Conservation (phyloP, 2,797 vertebrate species). For the Hylomyscus alleni region DNA sequence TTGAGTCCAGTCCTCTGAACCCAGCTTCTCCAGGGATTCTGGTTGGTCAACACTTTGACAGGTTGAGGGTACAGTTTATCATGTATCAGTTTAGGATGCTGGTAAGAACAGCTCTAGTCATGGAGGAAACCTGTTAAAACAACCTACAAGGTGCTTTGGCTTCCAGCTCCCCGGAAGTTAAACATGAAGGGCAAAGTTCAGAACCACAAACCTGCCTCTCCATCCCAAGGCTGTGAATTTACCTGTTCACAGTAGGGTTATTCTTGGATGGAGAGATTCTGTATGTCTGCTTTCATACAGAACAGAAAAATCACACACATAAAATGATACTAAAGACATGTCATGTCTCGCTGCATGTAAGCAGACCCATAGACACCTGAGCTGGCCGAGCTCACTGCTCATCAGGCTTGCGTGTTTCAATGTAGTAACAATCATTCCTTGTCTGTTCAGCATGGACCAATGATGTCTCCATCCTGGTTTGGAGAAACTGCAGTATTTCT, state of each 20-base stretch:
- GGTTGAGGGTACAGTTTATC: not conserved
- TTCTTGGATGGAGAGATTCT: not conserved
- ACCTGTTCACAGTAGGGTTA: not conserved
- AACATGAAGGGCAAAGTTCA: constrained; percentile 55
- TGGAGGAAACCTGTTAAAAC: constrained; percentile 44
- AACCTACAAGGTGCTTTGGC: constrained; percentile 51
- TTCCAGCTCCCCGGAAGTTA: constrained; percentile 64
- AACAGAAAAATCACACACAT: not conserved
- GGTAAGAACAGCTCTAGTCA: not conserved
- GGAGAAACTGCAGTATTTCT: constrained; percentile 15
- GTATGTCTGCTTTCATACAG: not conserved
- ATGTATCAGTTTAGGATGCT: not conserved
- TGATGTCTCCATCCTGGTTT: constrained; percentile 2
- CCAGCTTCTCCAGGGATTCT: constrained; percentile 19
- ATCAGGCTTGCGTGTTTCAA: not conserved
- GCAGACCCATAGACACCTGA: not conserved
- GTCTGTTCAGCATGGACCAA: not conserved
- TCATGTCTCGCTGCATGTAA: not conserved
- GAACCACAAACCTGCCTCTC: not conserved
- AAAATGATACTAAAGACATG: not conserved
- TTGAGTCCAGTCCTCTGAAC: not conserved
- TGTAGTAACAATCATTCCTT: not conserved
- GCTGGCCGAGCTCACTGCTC: not conserved
- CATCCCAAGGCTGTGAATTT: not conserved
- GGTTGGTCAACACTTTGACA: not conserved